Base-by-base conservation (phyloP, 2,888 invertebrate genomes). In the Tortricodes alternella region DNA sequence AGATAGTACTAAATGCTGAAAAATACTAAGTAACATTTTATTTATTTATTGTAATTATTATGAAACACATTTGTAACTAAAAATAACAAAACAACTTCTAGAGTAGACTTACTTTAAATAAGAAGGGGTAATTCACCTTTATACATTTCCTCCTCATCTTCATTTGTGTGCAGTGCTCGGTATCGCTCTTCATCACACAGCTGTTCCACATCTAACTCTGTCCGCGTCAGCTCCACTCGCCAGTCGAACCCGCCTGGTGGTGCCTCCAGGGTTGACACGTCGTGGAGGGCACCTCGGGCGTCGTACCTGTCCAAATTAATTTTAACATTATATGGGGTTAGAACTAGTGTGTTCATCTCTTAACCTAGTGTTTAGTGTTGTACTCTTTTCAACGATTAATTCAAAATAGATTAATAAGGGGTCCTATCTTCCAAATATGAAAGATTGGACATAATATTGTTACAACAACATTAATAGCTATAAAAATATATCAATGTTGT, bases 141-240 rank as follows among this genome's bases (percentile, higher is more conserved):
- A 83, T 97, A 97, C 91, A 97, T 93, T 63, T 95, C 94, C 74
- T 97, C 96, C 77, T 98, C 97, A 78, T 95, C 95, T 73, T 98
- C 95, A 83, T 97, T 96, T 57, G 94, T 95, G 74, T 95, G 94
- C 43, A 99, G 92, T 15, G 97, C 97, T 59, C 95, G 92, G 87
- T 98, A 99, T 41, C 99, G 92, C 90, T 99, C 99, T 78, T 97
- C 96, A 80, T 99, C 98, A 85, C 98, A 98, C 52, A 97, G 91
- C 73, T 95, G 95, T 84, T 99, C 99, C 64, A 98, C 94, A 60
- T 95, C 94, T 65, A 92, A 92, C 80, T 97, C 96, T 41, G 94
- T 94, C 66, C 93, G 93, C 39, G 94, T 94, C 50, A 95, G 90
- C 71, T 93, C 93, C 60, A 93, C 91, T 41, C 92, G 89, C 76